Evolutionary conservation across 2,888 invertebrate species (phyloP), one percentile per base, ranked within the genome.

Genomic region (Agriotes lineatus): DNA sequence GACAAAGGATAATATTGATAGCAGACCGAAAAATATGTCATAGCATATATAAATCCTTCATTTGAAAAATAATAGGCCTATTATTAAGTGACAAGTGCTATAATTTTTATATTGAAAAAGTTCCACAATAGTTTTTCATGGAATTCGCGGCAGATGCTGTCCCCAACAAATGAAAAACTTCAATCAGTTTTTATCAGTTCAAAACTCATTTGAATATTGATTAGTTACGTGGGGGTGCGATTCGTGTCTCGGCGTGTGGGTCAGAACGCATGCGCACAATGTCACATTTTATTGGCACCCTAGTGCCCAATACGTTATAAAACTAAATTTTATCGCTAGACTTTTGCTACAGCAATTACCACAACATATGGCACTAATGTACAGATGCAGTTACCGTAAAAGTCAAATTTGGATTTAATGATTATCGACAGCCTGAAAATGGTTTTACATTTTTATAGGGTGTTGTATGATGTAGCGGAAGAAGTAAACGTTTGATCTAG

Each of bases 201-300:
- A 52, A 52, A 52, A 63, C 30, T 67, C 57, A 73, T 74, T 74
- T 75, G 72, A 75, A 74, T 75, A 75, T 75, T 73, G 75, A 75
- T 75, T 59, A 71, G 58, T 45, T 60, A 44, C 30, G n/a, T 33
- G 42, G 42, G 44, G 58, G 62, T 60, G 19, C 44, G 20, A 69
- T 72, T 72, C 63, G 71, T 22, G 59, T 20, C 45, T 57, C 35
- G 63, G 22, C 19, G 67, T 69, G 58, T 63, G 63, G 72, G 72
- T 70, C 72, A 74, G 14, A 10, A 57, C 71, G 67, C 72, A 25
- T 62, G 72, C 69, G 73, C 60, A 50, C 33, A 52, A 30, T 39
- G 25, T 42, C n/a, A n/a, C 54, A 65, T 54, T 69, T 67, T 59
- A 74, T 75, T 74, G 74, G 75, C 62, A 70, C 63, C 65, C 64